Evolutionary conservation across 30 jellyfish, hydroid and myxozoan genomes (phyloP), one percentile per base, ranked within the genome.

Genomic region (Euphysa ruthae): DNA sequence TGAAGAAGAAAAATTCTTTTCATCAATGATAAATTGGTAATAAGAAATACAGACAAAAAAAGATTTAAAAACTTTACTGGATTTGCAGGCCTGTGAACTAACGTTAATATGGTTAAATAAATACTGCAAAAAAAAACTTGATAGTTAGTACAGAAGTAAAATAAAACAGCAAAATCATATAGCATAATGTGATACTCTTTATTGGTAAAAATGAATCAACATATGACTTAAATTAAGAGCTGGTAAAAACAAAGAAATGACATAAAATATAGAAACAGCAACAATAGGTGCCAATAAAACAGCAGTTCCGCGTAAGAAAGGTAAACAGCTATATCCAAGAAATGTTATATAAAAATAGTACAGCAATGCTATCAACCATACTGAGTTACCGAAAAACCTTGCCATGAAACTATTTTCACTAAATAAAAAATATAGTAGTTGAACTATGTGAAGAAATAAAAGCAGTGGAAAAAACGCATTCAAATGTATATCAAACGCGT

Each of bases 291-390:
- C 79, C 22, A 81, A 61, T 4, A 88, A 61, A 10, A 76, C 58
- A 22, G 79, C 93, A n/a, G 97, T 88, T 29, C 88, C 80, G 18
- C 86, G 88, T 19, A 88, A 78, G 38, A 88, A 88, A 26, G 97
- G 97, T 55, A 88, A 58, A 3, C 94, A 93, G 63, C 97, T 88
- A 85, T 88, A 88, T 26, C 97, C 97, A 55, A 88, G 94, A 56
- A 88, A 88, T 4, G 97, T 88, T 69, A 88, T 88, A 91, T 88
- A 88, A 51, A 79, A 54, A 61, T 88, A 88, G 38, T 88, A 88
- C 43, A 89, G 38, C 22, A 88, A 60, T 22, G 97, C 97, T 38
- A 88, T 73, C 10, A 88, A 82, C 97, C 97, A 88, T 15, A 81
- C 51, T 0, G 94, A 66, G 66, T 88, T 88, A 29, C 97, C 97